Conservation (phyloP, 2,888 invertebrate genomes). For the Drosophila sordidapex region DNA sequence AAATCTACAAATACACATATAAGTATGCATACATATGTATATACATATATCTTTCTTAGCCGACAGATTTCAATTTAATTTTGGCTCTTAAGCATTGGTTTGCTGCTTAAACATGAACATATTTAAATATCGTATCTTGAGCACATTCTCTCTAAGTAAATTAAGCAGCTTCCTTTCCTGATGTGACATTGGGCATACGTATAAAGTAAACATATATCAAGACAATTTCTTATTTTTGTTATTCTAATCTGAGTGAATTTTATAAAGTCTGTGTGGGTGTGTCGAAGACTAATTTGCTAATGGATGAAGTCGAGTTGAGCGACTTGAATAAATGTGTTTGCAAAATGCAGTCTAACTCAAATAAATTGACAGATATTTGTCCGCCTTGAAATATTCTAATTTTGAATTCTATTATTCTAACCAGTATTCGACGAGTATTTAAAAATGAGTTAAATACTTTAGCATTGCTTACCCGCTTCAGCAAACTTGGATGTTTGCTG, state of each 20-base stretch:
- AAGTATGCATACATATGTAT: background rate
- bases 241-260: background rate
- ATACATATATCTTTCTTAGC: background rate
- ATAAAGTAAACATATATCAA: background rate
- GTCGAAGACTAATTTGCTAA: background rate
- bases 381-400: background rate
- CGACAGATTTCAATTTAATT: background rate
- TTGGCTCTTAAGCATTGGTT: background rate
- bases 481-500: constrained; percentile 81
- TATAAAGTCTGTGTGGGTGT: background rate
- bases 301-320: background rate
- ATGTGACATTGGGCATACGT: background rate
- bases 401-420: background rate
- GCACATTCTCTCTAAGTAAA: background rate
- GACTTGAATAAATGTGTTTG: background rate
- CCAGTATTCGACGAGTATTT: background rate
- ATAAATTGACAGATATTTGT: background rate
- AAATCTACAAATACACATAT: background rate
- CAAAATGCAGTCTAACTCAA: background rate
- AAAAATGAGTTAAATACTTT: background rate
- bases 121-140: background rate
- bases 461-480: constrained; percentile 82
- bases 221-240: background rate
- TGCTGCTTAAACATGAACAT: background rate
- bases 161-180: background rate